Conservation (phyloP, 2,888 invertebrate species). For the Gonocerus acuteangulatus region DNA sequence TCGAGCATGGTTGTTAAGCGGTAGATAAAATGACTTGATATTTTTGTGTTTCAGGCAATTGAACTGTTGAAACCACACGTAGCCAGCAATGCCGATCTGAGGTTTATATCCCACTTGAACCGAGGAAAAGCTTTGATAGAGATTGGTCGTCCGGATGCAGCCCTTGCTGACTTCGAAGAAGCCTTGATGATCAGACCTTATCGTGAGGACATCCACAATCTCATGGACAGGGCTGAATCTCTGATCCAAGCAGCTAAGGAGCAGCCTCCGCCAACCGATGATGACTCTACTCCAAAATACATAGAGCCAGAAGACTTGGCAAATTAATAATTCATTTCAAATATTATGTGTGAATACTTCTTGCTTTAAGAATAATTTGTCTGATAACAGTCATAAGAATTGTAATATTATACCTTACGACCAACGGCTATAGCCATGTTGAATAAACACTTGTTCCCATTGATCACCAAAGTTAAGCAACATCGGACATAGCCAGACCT, state of each 20-base stretch:
- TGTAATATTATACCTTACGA: no score
- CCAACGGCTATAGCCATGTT: no score
- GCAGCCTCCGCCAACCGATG: not conserved
- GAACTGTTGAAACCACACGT: conserved; percentile 67
- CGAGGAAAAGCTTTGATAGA: conserved; percentile 67
- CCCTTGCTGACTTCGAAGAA: conserved; percentile 64
- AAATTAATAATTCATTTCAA: not conserved
- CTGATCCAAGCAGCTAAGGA: not conserved
- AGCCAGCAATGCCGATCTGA: conserved; percentile 58
- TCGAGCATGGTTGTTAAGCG: no score
- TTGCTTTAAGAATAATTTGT: no score
- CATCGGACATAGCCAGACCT: no score
- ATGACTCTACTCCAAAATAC: not conserved
- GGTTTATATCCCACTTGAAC: conserved; percentile 65
- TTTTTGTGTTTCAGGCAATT: conserved; percentile 52
- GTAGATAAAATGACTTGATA: no score
- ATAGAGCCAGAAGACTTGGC: conserved; percentile 10
- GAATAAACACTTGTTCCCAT: no score
- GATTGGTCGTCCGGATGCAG: conserved; percentile 60
- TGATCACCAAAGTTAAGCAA: no score
- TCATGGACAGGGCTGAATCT: conserved; percentile 29
- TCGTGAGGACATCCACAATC: conserved; percentile 42
- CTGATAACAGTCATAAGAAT: no score
- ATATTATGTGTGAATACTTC: no score
- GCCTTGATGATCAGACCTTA: conserved; percentile 60